phyloP scores from a whole-genome alignment of 1,140 invertebrate genomes.

The Diachasma alloeum region DNA sequence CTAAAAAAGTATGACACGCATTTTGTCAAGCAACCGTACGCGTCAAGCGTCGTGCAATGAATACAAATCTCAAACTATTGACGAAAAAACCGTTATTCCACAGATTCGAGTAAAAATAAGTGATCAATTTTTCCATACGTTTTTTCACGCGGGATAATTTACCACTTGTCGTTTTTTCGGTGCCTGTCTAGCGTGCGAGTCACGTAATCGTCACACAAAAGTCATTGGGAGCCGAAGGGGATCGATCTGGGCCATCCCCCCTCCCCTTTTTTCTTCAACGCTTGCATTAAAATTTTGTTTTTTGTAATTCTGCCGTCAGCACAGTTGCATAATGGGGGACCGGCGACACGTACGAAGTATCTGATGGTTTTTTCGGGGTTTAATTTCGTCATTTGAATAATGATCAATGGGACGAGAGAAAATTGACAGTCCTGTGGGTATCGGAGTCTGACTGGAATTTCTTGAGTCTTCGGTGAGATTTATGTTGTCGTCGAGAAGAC shows the following conservation, averaged over 20 bases:
- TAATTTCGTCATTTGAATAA: conserved; percentile 9
- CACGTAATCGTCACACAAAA: conserved; percentile 24
- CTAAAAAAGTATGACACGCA: too few species aligned
- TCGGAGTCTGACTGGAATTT: too few species aligned
- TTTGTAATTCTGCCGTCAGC: conserved; percentile 26
- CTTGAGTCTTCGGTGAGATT: too few species aligned
- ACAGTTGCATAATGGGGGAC: conserved; percentile 37
- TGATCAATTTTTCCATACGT: background rate
- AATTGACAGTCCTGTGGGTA: too few species aligned
- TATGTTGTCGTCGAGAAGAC: too few species aligned
- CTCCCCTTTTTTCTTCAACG: background rate
- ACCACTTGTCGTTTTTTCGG: conserved; percentile 1
- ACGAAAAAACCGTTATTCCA: background rate
- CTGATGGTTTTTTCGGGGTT: background rate
- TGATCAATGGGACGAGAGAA: background rate
- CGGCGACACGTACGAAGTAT: conserved; percentile 22
- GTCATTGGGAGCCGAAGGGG: background rate
- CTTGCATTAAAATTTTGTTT: background rate
- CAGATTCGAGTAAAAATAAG: background rate
- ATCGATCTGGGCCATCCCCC: conserved; percentile 23
- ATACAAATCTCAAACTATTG: too few species aligned
- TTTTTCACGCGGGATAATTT: background rate
- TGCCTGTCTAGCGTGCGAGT: conserved; percentile 15
- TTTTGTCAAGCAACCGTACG: too few species aligned
- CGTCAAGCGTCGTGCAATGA: too few species aligned